Base-by-base conservation (phyloP, 1,140 invertebrate genomes). In the Acromyrmex heyeri region DNA sequence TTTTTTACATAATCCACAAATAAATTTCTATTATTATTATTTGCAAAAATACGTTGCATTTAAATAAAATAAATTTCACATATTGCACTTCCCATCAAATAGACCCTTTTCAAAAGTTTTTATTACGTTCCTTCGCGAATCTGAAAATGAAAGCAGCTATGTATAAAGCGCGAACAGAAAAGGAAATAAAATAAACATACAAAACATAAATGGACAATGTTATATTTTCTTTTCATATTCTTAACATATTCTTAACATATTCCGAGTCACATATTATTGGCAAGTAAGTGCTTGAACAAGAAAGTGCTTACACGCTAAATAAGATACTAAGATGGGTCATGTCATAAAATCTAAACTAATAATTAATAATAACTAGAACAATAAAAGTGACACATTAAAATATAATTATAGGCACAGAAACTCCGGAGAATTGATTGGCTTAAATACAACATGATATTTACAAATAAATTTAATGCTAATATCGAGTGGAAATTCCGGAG, bases 401-500 rank as follows among this genome's bases (percentile, higher is more conserved):
- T n/a, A 59, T 72, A 69, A 50, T 38, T 59, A 73, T 73, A 48
- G 65, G 65, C 48, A 34, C 59, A 85, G 16, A 62, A 86, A 90
- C 24, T 77, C 57, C 16, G 86, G 72, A 91, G 77, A 48, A 86
- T 81, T 76, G 70, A 70, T 81, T 86, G 83, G 92, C 87, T 88
- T 94, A 93, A 95, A 94, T 94, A 94, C 86, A 91, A 65, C 55
- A 85, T 90, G 79, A 91, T 95, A 95, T 95, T 94, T 95, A 95
- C 94, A 95, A 92, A 92, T 89, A 88, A 91, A 88, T 89, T 91
- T 75, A 87, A 86, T 24, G 18, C 0, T 53, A 81, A 59, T 64
- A 30, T n/a, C 57, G 57, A 67, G 12, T 59, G 61, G 64, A 65
- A 59, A 82, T 87, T 73, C 30, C 69, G 57, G 65, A 69, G 27